phyloP scores from a whole-genome alignment of 2,888 invertebrate species.

The Periphyllus acericola region DNA sequence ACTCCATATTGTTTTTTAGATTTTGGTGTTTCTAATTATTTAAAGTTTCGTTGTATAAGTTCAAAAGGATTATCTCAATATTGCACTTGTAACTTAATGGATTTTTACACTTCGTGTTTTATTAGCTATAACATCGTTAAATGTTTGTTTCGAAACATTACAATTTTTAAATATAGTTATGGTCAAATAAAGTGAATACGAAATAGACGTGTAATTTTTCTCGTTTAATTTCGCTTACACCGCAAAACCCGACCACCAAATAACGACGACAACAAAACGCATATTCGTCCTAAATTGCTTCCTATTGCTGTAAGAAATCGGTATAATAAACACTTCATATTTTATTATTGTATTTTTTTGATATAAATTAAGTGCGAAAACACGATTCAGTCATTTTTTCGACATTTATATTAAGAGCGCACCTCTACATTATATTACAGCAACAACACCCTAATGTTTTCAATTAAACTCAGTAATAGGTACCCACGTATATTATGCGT shows the following conservation, averaged over 20 bases:
- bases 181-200: background rate
- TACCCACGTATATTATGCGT: no score
- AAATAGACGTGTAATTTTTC: slow-evolving; percentile 8
- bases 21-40: background rate
- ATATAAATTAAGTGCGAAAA: background rate
- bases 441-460: background rate
- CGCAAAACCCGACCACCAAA: background rate
- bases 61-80: background rate
- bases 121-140: slow-evolving; percentile 1
- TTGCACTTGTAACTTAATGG: background rate
- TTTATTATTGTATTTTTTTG: background rate
- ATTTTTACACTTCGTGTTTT: background rate
- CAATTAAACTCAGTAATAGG: no score
- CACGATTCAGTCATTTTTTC: background rate
- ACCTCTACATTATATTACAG: no score
- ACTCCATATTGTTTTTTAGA: no score
- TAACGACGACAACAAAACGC: background rate
- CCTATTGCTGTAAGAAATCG: background rate
- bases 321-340: slow-evolving; percentile 25
- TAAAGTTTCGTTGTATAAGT: background rate
- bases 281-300: slow-evolving; percentile 33
- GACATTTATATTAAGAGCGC: no score
- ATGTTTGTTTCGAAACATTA: slow-evolving; percentile 7
- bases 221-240: slow-evolving; percentile 29
- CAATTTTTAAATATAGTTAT: slow-evolving; percentile 7